Percentiles rank a stretch among this genome's conserved stretches.
phyloP scores from a whole-genome alignment of 2,113 vertebrate genomes.

The Sinocyclocheilus anophthalmus region DNA sequence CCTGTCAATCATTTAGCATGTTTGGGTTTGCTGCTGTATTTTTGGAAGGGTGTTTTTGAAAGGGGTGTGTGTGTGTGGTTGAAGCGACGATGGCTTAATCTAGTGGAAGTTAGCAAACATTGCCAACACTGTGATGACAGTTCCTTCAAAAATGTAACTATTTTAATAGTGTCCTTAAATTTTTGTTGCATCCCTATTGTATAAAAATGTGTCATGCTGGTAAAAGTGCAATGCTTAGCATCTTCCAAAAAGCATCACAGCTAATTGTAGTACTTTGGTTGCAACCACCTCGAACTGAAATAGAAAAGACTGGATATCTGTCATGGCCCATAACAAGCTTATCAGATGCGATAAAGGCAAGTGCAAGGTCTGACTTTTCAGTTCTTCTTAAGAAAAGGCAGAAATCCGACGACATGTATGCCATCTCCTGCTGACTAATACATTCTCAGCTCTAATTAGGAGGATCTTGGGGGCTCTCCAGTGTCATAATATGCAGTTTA shows the following conservation, averaged over 20 bases:
- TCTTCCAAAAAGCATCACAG: neutral
- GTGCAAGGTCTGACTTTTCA: neutral
- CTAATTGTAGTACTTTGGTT: neutral
- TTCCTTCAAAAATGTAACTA: neutral
- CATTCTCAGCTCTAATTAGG: slow-evolving; percentile 35
- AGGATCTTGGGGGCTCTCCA: neutral
- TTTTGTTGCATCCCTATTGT: neutral
- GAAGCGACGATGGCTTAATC: no score
- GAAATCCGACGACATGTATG: neutral
- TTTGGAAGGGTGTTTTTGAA: no score
- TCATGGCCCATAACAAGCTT: neutral
- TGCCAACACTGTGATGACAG: no score
- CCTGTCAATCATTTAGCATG: neutral
- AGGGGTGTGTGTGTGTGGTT: no score
- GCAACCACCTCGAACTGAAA: neutral
- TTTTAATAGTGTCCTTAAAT: no score
- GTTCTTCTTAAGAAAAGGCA: slow-evolving; percentile 17
- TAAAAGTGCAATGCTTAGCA: neutral
- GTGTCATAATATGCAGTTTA: slow-evolving; percentile 37
- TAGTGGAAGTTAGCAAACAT: no score
- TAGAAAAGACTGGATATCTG: neutral
- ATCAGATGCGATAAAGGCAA: slow-evolving; percentile 4
- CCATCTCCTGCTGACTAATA: slow-evolving; percentile 29
- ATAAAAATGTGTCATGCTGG: neutral
- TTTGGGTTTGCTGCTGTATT: neutral